Evolutionary conservation across 2,113 vertebrate genomes (phyloP), one percentile per base, ranked within the genome.

Genomic region (Hippocampus zosterae): DNA sequence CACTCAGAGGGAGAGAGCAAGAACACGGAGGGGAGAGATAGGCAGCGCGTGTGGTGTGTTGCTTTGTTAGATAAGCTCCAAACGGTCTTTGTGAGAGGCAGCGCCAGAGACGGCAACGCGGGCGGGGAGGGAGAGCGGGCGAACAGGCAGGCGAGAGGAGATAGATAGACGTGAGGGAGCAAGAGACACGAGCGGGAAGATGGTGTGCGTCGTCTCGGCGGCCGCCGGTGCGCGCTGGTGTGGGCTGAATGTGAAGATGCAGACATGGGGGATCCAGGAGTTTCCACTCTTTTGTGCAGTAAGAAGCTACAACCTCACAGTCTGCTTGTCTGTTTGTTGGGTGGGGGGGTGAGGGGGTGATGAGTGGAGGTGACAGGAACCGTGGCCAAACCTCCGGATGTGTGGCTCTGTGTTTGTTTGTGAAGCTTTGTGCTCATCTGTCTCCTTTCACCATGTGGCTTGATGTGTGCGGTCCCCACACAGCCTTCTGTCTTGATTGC

Each of bases 31-130:
- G 78, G 72, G 84, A 84, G 85, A 85, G 85, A 84, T 86, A 87
- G 89, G 81, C 86, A 74, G 87, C 72, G 74, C 81, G 89, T 85
- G 88, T 87, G 81, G 89, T 80, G 85, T 76, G 88, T 89, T 84
- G 88, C 91, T 93, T 93, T 91, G 89, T 92, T 90, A 90, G 92
- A 92, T 90, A 91, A 93, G 89, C 91, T 88, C 69, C 79, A 52
- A 89, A 88, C 84, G 65, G 84, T 92, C 80, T 86, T 86, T 87
- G 87, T 85, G 83, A 90, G 81, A 75, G 50, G 73, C 77, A 65
- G 72, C 11, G 41, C 27, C 46, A 82, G 78, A 81, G 81, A 81
- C 81, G 73, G 84, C 77, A 78, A 84, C 19, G 75, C 81, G 82
- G 76, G 79, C 57, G 53, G 75, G 60, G 73, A 85, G 69, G 70